Conservation (phyloP, 2,113 vertebrate species). For the Carassius carassius region DNA sequence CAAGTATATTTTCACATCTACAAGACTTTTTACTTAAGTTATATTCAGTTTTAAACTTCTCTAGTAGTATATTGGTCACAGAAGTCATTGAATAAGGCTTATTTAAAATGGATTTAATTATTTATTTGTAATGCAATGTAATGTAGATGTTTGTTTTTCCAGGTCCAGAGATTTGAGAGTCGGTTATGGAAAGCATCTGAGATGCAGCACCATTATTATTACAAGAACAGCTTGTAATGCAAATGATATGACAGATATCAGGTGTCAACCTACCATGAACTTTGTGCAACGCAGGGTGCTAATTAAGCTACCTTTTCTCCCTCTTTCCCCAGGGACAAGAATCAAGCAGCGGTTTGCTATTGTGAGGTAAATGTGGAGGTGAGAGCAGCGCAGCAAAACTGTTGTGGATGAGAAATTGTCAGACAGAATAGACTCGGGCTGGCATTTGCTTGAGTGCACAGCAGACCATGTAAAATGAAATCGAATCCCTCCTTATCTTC, state of each 20-base stretch:
- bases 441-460: background rate
- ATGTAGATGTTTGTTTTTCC: background rate
- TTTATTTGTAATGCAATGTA: background rate
- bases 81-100: background rate
- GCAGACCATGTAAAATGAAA: background rate
- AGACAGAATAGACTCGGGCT: background rate
- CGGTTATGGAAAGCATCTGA: background rate
- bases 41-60: background rate
- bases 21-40: background rate
- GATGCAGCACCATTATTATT: background rate
- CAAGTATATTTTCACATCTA: background rate
- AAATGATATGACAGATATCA: background rate
- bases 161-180: background rate
- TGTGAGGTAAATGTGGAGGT: constrained; percentile 5
- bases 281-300: background rate
- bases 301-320: background rate
- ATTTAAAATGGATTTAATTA: background rate
- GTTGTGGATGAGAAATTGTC: background rate
- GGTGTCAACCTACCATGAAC: constrained; percentile 17
- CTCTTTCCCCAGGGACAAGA: background rate
- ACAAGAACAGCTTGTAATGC: constrained; percentile 7
- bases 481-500: background rate
- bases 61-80: too few relatives aligned
- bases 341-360: background rate
- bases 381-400: background rate